Base-by-base conservation (phyloP, 2,888 invertebrate species). In the Pseudoips prasinana region DNA sequence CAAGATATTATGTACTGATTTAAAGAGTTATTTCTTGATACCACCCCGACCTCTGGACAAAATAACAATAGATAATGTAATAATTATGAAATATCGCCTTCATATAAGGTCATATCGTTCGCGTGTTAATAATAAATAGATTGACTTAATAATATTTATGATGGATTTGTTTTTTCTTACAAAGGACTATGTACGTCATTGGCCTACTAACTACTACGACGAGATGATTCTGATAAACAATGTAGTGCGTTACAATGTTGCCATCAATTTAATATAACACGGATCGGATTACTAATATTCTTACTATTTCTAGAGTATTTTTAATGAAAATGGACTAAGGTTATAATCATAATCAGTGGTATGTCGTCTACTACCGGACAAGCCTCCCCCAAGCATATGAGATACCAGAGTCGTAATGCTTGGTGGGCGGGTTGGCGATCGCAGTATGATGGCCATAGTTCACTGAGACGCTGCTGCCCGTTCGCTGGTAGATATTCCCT, bases 21-120 rank as follows among this genome's bases (percentile, higher is more conserved):
- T n/a, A n/a, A n/a, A n/a, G n/a, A n/a, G n/a, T 39, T 66, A 56
- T 68, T 66, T 59, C 58, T 47, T 66, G 61, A 60, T 48, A 62
- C 29, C 42, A 14, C 14, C n/a, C 5, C 5, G 14, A 14, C 14
- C 14, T 14, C 14, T 14, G 14, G 7, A 20, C 53, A 60, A 62
- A n/a, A 64, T 56, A 65, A 61, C 59, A 61, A 56, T 58, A 60
- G 59, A 61, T 68, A 58, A 59, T 55, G 43, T 41, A 46, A 55
- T 29, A 39, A 46, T 55, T 63, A 58, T 47, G 53, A 49, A 60
- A 54, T 54, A 54, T 58, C 39, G 42, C 42, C 41, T 37, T 34
- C 41, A 22, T 18, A 31, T 42, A 39, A 49, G 55, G 58, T 54
- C 57, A 46, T 28, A 20, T 32, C 7, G n/a, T 2, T 20, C 7